These are phyloP conservation scores for Euura lappo DNA, from an alignment of 1,140 invertebrate genomes.

Conservation along the genomic window DNA sequence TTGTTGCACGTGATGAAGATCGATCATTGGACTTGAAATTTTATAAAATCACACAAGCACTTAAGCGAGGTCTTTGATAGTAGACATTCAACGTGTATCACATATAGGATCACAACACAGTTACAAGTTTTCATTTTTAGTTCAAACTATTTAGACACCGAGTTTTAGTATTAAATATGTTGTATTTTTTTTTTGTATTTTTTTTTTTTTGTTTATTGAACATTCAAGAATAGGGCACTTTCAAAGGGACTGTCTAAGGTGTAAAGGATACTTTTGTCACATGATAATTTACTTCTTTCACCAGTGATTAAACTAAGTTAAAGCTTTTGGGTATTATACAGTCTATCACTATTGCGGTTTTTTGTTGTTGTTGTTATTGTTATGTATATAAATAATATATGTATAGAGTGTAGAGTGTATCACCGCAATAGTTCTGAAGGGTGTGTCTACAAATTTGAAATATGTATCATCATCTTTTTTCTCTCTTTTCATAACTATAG, in stretches of 20 bases:
- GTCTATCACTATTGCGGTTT: neutral
- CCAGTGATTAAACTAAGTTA: conserved; percentile 5
- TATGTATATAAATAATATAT: neutral
- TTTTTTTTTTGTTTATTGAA: conserved; percentile 35
- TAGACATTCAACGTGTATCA: conserved; percentile 52
- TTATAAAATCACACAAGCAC: conserved; percentile 26
- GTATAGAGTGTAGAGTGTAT: neutral
- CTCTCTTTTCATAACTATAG: neutral
- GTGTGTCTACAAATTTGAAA: neutral
- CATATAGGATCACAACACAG: conserved; percentile 59
- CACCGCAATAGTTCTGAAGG: neutral
- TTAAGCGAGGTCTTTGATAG: conserved; percentile 29
- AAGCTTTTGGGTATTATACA: conserved; percentile 3
- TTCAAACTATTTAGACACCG: conserved; percentile 43
- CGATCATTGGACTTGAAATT: conserved; percentile 1
- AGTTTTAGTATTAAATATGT: conserved; percentile 34
- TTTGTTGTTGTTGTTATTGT: neutral
- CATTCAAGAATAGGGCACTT: conserved; percentile 57
- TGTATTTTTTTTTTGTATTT: conserved; percentile 27
- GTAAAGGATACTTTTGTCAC: conserved; percentile 15
- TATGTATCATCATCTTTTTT: neutral
- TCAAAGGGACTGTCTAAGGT: conserved; percentile 28
- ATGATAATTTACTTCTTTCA: neutral
- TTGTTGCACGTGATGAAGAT: neutral
- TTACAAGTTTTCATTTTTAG: conserved; percentile 48